Conservation (phyloP, 2,888 invertebrate species). For the Stictocephala bisonia region DNA sequence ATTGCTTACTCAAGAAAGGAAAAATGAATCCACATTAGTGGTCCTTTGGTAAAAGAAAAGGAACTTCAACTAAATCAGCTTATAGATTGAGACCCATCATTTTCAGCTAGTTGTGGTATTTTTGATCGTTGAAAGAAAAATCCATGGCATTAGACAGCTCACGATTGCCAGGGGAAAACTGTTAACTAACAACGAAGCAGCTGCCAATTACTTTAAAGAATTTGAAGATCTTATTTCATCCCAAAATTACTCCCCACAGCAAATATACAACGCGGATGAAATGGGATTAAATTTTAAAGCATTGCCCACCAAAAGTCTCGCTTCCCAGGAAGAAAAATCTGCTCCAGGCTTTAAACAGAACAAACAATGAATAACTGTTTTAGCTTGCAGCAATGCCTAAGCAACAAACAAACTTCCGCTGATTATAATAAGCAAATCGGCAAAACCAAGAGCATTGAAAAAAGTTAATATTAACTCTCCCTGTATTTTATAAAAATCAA, state of each 20-base stretch:
- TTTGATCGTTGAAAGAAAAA: neutral
- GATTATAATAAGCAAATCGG: too few species aligned
- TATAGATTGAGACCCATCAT: neutral
- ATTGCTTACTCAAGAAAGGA: too few species aligned
- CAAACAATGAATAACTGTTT: neutral
- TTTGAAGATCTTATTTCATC: too few species aligned
- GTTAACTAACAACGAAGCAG: neutral
- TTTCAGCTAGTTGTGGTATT: neutral
- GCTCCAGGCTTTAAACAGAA: neutral
- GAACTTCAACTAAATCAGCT: neutral
- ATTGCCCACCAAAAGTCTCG: neutral
- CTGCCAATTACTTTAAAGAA: neutral
- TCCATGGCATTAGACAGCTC: neutral
- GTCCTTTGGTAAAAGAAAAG: too few species aligned
- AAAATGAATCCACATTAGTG: too few species aligned
- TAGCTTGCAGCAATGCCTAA: neutral
- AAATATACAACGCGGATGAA: neutral
- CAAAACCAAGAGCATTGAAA: too few species aligned
- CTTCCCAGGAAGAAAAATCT: neutral
- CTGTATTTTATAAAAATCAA: neutral
- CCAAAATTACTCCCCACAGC: neutral
- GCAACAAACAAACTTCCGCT: neutral
- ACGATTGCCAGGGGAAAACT: neutral
- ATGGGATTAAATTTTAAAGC: neutral
- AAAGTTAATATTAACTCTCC: neutral